phyloP scores from a whole-genome alignment of 2,113 vertebrate genomes.

The Ramphastos sulfuratus region DNA sequence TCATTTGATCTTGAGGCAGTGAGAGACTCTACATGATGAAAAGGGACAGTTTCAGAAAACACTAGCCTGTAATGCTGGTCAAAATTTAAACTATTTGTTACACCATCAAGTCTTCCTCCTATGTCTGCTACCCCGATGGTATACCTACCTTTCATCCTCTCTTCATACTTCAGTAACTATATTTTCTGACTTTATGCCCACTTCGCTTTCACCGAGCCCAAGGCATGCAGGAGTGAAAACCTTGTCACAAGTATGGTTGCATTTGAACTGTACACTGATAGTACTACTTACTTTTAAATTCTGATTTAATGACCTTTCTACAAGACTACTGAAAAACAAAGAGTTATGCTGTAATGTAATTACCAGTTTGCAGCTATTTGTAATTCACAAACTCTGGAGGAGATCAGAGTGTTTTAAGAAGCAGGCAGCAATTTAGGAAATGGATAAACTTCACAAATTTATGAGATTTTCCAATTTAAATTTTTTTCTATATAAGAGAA shows the following conservation, averaged over 20 bases:
- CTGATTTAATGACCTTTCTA: neutral
- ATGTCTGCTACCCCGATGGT: neutral
- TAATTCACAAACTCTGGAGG: neutral
- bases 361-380: neutral
- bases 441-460: neutral
- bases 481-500: neutral
- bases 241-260: neutral
- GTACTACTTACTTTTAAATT: neutral
- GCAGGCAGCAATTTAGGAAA: neutral
- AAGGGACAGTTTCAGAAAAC: neutral
- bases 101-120: neutral
- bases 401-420: neutral
- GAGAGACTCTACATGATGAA: neutral
- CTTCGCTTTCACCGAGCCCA: neutral
- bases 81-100: neutral
- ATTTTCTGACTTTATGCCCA: neutral
- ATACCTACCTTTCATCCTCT: neutral
- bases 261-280: neutral
- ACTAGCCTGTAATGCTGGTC: neutral
- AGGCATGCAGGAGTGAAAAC: neutral
- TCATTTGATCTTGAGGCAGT: accelerated
- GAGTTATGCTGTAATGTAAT: neutral
- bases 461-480: neutral
- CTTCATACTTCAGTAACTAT: neutral
- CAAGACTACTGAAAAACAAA: neutral